Conservation (phyloP, 2,797 vertebrate species). For the Anolis apletophallus region DNA sequence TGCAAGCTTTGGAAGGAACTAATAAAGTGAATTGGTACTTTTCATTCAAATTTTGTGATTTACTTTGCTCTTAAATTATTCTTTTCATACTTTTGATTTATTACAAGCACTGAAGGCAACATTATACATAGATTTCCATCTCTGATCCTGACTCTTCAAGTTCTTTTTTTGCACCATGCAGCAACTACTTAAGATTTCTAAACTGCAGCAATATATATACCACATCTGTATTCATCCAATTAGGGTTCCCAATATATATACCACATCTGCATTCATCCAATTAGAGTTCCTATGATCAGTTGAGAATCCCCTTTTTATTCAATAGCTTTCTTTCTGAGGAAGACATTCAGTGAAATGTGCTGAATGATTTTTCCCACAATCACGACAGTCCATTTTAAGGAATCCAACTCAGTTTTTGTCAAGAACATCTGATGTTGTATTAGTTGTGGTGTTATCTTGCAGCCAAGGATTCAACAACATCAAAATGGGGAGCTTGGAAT, state of each 20-base stretch:
- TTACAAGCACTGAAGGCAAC: background rate
- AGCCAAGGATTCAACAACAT: background rate
- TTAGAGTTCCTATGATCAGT: background rate
- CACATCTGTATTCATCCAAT: background rate
- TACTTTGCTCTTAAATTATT: slow-evolving; percentile 15
- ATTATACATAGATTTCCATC: background rate
- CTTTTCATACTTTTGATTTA: background rate
- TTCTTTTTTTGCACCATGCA: background rate
- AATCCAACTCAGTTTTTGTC: background rate
- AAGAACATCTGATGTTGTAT: background rate
- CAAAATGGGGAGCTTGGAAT: background rate
- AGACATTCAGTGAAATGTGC: background rate
- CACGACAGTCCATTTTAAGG: background rate
- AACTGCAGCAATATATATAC: background rate
- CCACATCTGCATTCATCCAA: background rate
- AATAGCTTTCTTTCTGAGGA: background rate
- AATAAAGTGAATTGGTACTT: background rate
- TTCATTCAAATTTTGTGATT: background rate
- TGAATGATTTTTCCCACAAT: background rate
- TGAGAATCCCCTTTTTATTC: background rate
- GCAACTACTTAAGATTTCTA: background rate
- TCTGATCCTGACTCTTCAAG: background rate
- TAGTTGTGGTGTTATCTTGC: background rate
- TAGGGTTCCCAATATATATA: background rate
- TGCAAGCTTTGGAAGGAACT: slow-evolving; percentile 1